Percentiles rank a stretch among this genome's conserved stretches.
Conservation (phyloP, 2,888 invertebrate genomes). For the Harpalus rubripes region DNA sequence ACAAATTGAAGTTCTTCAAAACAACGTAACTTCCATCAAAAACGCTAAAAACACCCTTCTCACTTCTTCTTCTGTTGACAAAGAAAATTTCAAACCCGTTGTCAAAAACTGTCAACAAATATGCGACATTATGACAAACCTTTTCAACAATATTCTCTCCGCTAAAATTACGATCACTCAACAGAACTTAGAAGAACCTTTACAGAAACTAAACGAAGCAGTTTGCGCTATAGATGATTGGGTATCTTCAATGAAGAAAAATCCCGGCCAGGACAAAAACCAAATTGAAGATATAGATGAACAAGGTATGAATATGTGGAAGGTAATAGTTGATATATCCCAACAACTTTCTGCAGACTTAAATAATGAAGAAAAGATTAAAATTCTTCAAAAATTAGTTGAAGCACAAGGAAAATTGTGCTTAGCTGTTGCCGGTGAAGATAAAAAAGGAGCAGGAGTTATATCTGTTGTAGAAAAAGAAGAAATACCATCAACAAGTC, state of each 20-base stretch:
- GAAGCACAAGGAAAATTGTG: constrained; percentile 33
- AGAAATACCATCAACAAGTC: constrained; percentile 16
- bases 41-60: constrained; percentile 25
- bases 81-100: constrained; percentile 32
- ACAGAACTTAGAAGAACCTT: constrained; percentile 33
- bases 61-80: not conserved
- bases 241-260: constrained; percentile 24
- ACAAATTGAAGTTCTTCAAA: constrained; percentile 34
- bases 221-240: constrained; percentile 48
- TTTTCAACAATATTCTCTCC: constrained; percentile 30
- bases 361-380: constrained; percentile 33
- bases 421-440: constrained; percentile 26
- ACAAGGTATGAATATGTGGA: constrained; percentile 30
- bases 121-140: constrained; percentile 19
- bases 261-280: constrained; percentile 21
- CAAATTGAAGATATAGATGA: constrained; percentile 49
- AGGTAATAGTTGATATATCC: constrained; percentile 41
- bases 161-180: constrained; percentile 31
- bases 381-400: constrained; percentile 42
- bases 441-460: constrained; percentile 9
- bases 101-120: constrained; percentile 24
- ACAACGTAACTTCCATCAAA: constrained; percentile 34
- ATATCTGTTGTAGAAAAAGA: constrained; percentile 61
- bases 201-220: constrained; percentile 43
- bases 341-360: constrained; percentile 40